Evolutionary conservation across 2,888 invertebrate genomes (phyloP).

Genomic region (Onthophagus sagittarius): DNA sequence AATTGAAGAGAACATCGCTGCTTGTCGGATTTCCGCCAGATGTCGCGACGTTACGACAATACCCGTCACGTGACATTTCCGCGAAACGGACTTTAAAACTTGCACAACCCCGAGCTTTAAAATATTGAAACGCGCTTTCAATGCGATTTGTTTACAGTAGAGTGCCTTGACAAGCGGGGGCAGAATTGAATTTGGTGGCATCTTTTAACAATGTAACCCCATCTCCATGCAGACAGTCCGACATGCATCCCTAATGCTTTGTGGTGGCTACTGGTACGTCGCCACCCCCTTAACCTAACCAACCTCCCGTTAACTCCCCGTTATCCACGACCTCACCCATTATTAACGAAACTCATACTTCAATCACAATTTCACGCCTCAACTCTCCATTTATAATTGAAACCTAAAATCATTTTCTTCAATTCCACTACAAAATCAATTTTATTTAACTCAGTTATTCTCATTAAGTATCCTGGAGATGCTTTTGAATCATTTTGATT

Average conservation of each 20-base stretch:
- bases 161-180: constrained; percentile 45
- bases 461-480: no score
- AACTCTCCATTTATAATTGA: constrained; percentile 5
- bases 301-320: constrained; percentile 1
- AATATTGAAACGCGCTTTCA: constrained; percentile 46
- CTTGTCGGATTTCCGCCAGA: constrained; percentile 48
- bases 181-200: constrained; percentile 45
- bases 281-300: background rate
- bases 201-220: constrained; percentile 46
- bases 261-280: constrained; percentile 31
- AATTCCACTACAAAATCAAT: no score
- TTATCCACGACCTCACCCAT: background rate
- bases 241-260: constrained; percentile 42
- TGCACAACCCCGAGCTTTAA: constrained; percentile 43
- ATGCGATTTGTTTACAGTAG: constrained; percentile 49
- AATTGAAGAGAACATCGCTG: constrained; percentile 41
- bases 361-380: constrained; percentile 7
- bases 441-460: no score
- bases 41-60: constrained; percentile 46
- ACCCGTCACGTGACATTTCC: constrained; percentile 46
- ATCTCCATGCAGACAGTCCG: constrained; percentile 36
- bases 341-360: constrained; percentile 16
- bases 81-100: constrained; percentile 42
- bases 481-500: no score
- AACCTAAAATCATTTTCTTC: background rate